A percentile compares a stretch with the other conserved stretches of the same genome.
Conservation (phyloP, 1,140 invertebrate species). For the Meteorus sp. region DNA sequence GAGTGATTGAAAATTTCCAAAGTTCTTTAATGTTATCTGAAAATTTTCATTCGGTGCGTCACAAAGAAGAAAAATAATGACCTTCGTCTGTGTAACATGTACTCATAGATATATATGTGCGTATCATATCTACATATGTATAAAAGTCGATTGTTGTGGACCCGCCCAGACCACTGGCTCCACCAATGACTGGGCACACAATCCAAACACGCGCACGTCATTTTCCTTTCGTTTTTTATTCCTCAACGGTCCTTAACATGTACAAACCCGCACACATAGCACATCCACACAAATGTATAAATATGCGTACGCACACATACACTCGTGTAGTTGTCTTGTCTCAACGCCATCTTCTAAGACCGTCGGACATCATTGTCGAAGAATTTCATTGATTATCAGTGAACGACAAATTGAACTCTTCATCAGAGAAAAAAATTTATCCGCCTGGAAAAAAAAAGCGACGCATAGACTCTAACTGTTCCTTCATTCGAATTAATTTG, state of each 20-base stretch:
- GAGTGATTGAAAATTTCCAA: too few species aligned
- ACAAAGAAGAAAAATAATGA: too few species aligned
- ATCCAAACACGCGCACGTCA: conserved; percentile 32
- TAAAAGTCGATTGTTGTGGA: conserved; percentile 47
- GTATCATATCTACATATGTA: conserved; percentile 16
- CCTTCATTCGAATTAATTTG: too few species aligned
- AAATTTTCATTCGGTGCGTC: too few species aligned
- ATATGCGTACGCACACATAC: too few species aligned
- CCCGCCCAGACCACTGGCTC: conserved; percentile 49
- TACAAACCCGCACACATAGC: neutral
- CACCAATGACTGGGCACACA: conserved; percentile 34
- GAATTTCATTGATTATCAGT: conserved; percentile 41
- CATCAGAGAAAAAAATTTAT: too few species aligned
- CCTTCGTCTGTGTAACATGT: too few species aligned
- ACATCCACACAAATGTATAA: too few species aligned
- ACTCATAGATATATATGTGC: neutral
- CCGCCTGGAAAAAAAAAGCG: too few species aligned
- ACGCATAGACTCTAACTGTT: too few species aligned
- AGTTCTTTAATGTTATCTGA: too few species aligned
- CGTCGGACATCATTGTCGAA: conserved; percentile 39
- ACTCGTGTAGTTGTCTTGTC: conserved; percentile 43
- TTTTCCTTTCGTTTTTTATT: conserved; percentile 33
- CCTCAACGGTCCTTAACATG: conserved; percentile 43
- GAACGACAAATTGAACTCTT: too few species aligned
- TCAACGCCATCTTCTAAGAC: conserved; percentile 52